Evolutionary conservation across 2,888 invertebrate genomes (phyloP), one percentile per base, ranked within the genome.

Genomic region (Deilephila porcellus): DNA sequence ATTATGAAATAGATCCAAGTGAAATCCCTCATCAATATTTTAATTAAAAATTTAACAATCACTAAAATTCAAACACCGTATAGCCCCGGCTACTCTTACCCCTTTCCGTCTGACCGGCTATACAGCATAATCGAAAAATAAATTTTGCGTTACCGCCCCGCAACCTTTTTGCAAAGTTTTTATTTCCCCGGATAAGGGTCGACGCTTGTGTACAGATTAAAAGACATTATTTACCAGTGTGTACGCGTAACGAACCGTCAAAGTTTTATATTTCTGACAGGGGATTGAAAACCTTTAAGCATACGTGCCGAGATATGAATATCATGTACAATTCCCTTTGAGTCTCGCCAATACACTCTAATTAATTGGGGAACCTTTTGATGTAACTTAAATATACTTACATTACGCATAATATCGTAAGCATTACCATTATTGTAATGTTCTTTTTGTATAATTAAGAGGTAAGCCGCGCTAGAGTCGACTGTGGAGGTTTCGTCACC

Each of bases 221-320:
- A 92, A 92, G 88, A 91, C 91, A 91, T 92, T 92, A 92, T 91
- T 92, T 91, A 90, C 88, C 86, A 89, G 80, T 81, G 84, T 88
- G 86, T 86, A 89, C 81, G 84, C 87, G 86, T 86, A 89, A 84
- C 88, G 84, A 85, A 86, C 84, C 88, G 88, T 90, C 89, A 89
- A 90, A 89, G 85, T 92, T 92, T 91, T 91, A 90, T 91, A 91
- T 90, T 88, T 88, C 83, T 92, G 92, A 91, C 92, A 89, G 78
- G 90, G 92, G 91, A 84, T 86, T 81, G 83, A 86, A 85, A 83
- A 85, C 78, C 80, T 85, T 85, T 83, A 82, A 84, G 85, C 85
- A 86, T 82, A 81, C 86, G 86, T 88, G 84, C 80, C 76, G 82
- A 80, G 82, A 81, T 79, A 82, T 85, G 85, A 80, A 79, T 83